Evolutionary conservation across 2,888 invertebrate species (phyloP), one percentile per base, ranked within the genome.

Genomic region (Venustoraphidia nigricollis): DNA sequence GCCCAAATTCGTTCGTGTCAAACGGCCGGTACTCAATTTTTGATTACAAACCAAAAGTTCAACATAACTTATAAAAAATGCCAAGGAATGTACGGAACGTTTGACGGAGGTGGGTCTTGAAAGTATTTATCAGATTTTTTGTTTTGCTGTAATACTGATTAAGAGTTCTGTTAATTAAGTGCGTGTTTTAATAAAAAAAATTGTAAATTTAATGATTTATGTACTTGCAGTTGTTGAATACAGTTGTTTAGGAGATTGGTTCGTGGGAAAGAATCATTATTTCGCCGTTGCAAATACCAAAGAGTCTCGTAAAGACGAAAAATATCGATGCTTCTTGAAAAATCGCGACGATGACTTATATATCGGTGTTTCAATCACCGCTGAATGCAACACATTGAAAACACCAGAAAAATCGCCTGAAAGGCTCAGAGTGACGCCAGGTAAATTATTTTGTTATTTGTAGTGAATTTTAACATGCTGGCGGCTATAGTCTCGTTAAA

Each of bases 201-300:
- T 40, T 13, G 10, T 13, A 34, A 36, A 36, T 36, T 36, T 34
- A 9, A 39, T 9, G 2, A 39, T 13, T 13, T 9, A 39, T 39
- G 11, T 37, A n/a, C 50, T 51, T 60, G 55, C 45, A 71, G 85
- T 85, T 51, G 91, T 92, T 8, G 92, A 93, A 65, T 94, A 85
- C 65, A 90, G 87, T 65, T 94, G 94, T 60, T 69, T 94, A 51
- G 94, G 93, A 1, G 91, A 93, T 71, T 94, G 94, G 93, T 92
- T 93, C 67, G 83, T 92, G 34, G 90, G 85, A 10, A 94, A 94
- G 62, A 94, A 96, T 67, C 93, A 94, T 60, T 96, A 86, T 66
- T 94, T 96, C 67, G 96, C 93, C 47, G 92, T 95, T n/a, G 91
- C 91, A 8, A 95, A 96, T 62, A 92, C 93, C 0, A 93, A 94